Evolutionary conservation across 1,140 invertebrate species (phyloP), one percentile per base, ranked within the genome.

Genomic region (Penaeus vannamei): DNA sequence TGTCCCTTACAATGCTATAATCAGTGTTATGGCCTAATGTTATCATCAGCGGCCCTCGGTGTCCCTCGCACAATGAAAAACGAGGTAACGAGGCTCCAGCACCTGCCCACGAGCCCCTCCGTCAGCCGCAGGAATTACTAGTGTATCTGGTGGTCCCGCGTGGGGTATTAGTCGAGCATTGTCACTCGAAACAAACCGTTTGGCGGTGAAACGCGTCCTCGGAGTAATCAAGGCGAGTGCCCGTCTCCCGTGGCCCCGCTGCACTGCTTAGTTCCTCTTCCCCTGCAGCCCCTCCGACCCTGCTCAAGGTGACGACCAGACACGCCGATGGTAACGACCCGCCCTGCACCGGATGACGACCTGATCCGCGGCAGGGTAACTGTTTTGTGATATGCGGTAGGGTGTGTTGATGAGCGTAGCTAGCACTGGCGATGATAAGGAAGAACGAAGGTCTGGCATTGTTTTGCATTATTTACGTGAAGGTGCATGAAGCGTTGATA

Each of bases 131-230:
- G 61, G 83, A 84, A 84, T 84, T 84, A 84, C 83, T 66, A 29
- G 29, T 69, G 29, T 32, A 60, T 32, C 53, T 26, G 64, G 22
- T 19, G 42, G 83, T 84, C 83, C 83, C 83, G 62, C 20, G 32
- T 60, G 62, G 36, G 61, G 83, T 84, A 84, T 84, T 84, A 84
- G 62, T 42, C 83, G 29, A 61, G 60, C 83, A 84, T 84, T 84
- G 83, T 84, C 83, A 84, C 83, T 84, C 62, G 83, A 46, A 84
- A 84, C 83, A 84, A 84, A 84, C 83, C 83, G 83, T 84, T 84
- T 84, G 36, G 83, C 23, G 83, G 29, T 69, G 83, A 84, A 84
- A 84, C 83, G 83, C 64, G 83, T 84, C 83, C 83, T 84, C 36
- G 36, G 83, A 84, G 83, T 84, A 84, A 84, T 84, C 83, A 84